These are phyloP conservation scores for Scatophagus argus DNA, from an alignment of 2,113 vertebrate species.

Conservation along the genomic window DNA sequence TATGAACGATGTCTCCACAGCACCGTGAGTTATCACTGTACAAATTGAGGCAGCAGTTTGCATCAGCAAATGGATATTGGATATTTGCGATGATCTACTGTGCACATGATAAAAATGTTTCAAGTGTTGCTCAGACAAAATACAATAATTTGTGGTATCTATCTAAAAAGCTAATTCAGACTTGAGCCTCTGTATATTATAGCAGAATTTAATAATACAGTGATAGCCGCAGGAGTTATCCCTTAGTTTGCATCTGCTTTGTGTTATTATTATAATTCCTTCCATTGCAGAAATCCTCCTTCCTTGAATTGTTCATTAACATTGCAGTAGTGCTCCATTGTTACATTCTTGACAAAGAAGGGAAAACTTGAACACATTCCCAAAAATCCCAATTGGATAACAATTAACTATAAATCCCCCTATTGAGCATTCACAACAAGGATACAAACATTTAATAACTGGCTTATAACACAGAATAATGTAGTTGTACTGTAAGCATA, in stretches of 20 bases:
- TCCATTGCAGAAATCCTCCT: background rate
- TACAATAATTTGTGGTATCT: slow-evolving; percentile 44
- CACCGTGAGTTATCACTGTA: slow-evolving; percentile 16
- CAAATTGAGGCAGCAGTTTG: slow-evolving; percentile 40
- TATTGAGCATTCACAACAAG: background rate
- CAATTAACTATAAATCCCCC: too few species aligned
- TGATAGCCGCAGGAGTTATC: slow-evolving; percentile 14
- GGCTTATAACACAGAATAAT: too few species aligned
- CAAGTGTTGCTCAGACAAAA: slow-evolving; percentile 45
- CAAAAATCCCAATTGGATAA: too few species aligned
- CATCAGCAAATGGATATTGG: slow-evolving; percentile 48
- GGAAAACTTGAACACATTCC: background rate
- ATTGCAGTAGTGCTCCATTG: background rate
- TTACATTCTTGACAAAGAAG: background rate
- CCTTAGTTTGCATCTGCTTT: slow-evolving; percentile 25
- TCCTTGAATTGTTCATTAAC: background rate
- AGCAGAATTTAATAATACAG: slow-evolving; percentile 33
- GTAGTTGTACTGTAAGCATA: background rate
- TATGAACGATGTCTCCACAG: background rate
- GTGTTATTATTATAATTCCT: slow-evolving; percentile 6
- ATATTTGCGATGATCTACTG: slow-evolving; percentile 54
- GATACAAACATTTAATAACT: background rate
- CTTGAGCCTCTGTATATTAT: slow-evolving; percentile 20
- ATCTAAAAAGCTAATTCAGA: slow-evolving; percentile 35
- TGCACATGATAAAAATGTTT: slow-evolving; percentile 41